A percentile compares a stretch with the other conserved stretches of the same genome.
These are phyloP conservation scores for Tetropium fuscum DNA, from an alignment of 2,888 invertebrate genomes.

Conservation along the genomic window DNA sequence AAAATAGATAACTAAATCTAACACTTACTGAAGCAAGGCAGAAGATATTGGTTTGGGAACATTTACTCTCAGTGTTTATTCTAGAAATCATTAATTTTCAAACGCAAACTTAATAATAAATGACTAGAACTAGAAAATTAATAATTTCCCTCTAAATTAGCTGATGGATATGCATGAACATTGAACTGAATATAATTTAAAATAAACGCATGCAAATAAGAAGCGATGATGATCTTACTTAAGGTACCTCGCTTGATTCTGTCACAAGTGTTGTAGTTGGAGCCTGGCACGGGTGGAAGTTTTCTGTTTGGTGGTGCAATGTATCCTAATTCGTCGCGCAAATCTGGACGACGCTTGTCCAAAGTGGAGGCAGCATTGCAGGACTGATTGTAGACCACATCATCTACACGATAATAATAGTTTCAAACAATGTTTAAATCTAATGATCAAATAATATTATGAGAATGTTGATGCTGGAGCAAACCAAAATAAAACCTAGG, in stretches of 20 bases:
- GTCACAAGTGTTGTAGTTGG: slow-evolving; percentile 94
- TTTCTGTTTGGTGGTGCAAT: slow-evolving; percentile 94
- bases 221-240: slow-evolving; percentile 73
- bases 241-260: slow-evolving; percentile 94
- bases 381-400: slow-evolving; percentile 91
- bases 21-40: slow-evolving; percentile 34
- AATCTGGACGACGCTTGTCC: slow-evolving; percentile 85
- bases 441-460: background rate
- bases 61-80: slow-evolving; percentile 7
- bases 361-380: slow-evolving; percentile 73
- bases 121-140: too few species aligned
- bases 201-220: slow-evolving; percentile 33
- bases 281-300: slow-evolving; percentile 91
- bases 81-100: background rate
- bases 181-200: slow-evolving; percentile 21
- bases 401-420: slow-evolving; percentile 71
- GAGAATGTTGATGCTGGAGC: slow-evolving; percentile 6
- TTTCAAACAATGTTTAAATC: background rate
- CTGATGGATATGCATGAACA: slow-evolving; percentile 26
- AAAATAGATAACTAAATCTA: slow-evolving; percentile 35
- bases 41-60: slow-evolving; percentile 16
- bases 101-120: too few species aligned
- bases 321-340: slow-evolving; percentile 91
- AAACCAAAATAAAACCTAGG: background rate
- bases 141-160: slow-evolving; percentile 3